phyloP scores from a whole-genome alignment of 2,797 vertebrate genomes.

The Enoplosus armatus region DNA sequence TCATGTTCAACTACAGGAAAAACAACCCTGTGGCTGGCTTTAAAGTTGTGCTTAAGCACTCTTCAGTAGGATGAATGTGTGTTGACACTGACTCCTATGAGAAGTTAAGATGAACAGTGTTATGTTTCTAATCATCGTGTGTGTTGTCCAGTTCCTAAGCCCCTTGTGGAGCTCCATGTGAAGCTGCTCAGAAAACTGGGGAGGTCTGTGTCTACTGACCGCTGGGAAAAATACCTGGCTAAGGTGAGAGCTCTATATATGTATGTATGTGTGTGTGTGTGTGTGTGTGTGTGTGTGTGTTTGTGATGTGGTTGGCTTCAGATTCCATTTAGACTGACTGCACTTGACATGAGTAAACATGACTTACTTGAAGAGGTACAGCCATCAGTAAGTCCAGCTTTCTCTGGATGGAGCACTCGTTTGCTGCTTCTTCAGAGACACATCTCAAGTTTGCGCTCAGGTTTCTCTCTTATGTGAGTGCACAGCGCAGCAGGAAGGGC shows the following conservation, averaged over 20 bases:
- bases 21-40: not conserved
- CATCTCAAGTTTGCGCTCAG: not conserved
- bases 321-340: not conserved
- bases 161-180: constrained; percentile 96
- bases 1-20: too few relatives aligned
- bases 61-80: not conserved
- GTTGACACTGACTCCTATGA: not conserved
- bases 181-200: constrained; percentile 98
- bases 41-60: not conserved
- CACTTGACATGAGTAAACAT: not conserved
- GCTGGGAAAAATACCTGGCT: constrained; percentile 98
- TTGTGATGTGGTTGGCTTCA: not conserved
- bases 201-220: constrained; percentile 94
- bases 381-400: not conserved
- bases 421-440: not conserved
- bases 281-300: too few relatives aligned
- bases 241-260: constrained; percentile 86
- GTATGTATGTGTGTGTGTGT: too few relatives aligned
- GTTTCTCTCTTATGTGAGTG: not conserved
- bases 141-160: constrained; percentile 90
- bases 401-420: not conserved
- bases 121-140: constrained; percentile 8
- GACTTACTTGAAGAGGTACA: not conserved
- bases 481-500: not conserved
- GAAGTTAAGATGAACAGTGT: not conserved